Evolutionary conservation across 2,113 vertebrate genomes (phyloP).

Genomic region (Elachura formosa): DNA sequence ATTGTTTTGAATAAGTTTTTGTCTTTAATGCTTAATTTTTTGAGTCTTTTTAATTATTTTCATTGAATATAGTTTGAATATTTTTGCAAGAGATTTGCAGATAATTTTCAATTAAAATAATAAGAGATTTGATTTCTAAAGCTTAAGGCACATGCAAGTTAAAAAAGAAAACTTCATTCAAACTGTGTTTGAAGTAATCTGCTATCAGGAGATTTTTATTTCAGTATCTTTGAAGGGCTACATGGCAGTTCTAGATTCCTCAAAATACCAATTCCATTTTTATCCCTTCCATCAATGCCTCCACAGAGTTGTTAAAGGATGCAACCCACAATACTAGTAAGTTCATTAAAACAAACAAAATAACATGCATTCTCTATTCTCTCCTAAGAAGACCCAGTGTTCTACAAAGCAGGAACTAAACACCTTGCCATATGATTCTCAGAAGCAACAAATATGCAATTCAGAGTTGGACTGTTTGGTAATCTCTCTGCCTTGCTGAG

Average conservation of each 20-base stretch:
- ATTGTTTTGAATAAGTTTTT: not conserved
- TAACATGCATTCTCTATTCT: not conserved
- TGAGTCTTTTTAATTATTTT: not conserved
- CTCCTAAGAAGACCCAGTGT: accelerated
- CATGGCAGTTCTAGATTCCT: not conserved
- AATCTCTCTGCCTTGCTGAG: not conserved
- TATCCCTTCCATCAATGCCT: not conserved
- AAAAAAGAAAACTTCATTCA: not conserved
- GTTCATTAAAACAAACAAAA: not conserved
- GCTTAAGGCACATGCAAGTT: not conserved
- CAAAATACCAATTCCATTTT: not conserved
- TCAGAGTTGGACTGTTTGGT: not conserved
- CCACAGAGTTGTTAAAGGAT: not conserved
- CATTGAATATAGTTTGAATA: not conserved
- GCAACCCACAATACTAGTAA: not conserved
- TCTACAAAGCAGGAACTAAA: not conserved
- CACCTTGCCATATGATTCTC: not conserved
- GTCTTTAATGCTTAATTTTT: not conserved
- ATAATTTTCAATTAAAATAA: not conserved
- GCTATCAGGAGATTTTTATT: not conserved
- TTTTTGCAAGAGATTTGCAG: not conserved
- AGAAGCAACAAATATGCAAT: not conserved
- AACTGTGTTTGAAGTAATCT: not conserved
- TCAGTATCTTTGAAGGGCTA: not conserved
- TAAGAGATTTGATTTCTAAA: not conserved